Percentiles rank a stretch among this genome's conserved stretches.
phyloP scores from a whole-genome alignment of 2,888 invertebrate genomes.

The Caenorhabditis sinica region DNA sequence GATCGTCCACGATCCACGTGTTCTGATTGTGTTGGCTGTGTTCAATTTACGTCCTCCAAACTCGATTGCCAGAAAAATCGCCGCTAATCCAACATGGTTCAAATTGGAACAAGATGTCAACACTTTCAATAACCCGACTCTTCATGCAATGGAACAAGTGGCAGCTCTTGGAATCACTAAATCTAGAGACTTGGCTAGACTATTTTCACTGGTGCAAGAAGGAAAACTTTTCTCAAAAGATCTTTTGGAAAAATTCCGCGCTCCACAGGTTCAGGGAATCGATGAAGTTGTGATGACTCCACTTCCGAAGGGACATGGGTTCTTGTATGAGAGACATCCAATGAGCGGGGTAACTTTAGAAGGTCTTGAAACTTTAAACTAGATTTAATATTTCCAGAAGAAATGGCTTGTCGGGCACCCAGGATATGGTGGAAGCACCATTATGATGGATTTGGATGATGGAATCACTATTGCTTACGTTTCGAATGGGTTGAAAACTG shows the following conservation, averaged over 20 bases:
- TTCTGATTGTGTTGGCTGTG: conserved; percentile 79
- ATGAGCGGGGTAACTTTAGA: conserved; percentile 70
- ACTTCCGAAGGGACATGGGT: conserved; percentile 81
- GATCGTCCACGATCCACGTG: conserved; percentile 80
- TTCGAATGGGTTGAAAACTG: conserved; percentile 82
- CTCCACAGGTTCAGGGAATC: conserved; percentile 77
- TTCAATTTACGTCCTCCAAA: conserved; percentile 75
- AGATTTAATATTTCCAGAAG: conserved; percentile 68
- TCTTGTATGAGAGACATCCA: conserved; percentile 82
- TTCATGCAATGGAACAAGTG: conserved; percentile 81
- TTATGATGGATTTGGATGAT: conserved; percentile 83
- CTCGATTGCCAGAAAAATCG: conserved; percentile 77
- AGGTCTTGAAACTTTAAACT: neutral
- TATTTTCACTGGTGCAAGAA: conserved; percentile 79
- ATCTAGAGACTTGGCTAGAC: conserved; percentile 79
- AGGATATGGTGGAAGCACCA: conserved; percentile 81
- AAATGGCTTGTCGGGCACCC: conserved; percentile 81
- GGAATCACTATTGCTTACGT: conserved; percentile 82
- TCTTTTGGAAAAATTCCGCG: conserved; percentile 73
- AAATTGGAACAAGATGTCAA: conserved; percentile 79
- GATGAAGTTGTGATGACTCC: conserved; percentile 79
- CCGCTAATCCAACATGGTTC: conserved; percentile 81
- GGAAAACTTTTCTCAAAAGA: conserved; percentile 79
- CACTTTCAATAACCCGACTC: conserved; percentile 82
- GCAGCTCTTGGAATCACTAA: conserved; percentile 80